Evolutionary conservation across 2,113 vertebrate genomes (phyloP).

Genomic region (Scopus umbretta): DNA sequence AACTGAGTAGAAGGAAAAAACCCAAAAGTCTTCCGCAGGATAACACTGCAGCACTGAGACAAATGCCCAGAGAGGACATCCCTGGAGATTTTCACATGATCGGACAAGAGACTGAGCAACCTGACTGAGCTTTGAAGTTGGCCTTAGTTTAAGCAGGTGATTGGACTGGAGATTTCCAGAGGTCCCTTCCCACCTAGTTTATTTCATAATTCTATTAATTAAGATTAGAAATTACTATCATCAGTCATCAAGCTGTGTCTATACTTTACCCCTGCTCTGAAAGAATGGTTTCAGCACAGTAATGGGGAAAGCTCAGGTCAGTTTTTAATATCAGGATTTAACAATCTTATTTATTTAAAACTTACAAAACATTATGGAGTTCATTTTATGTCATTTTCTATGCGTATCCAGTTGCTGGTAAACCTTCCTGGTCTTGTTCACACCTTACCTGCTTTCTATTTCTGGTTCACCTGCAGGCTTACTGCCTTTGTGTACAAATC

Average conservation of each 20-base stretch:
- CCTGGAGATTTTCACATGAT: background rate
- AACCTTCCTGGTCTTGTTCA: background rate
- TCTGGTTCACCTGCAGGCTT: constrained; percentile 45
- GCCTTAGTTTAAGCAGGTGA: background rate
- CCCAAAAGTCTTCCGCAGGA: background rate
- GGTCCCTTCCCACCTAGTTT: background rate
- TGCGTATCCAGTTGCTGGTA: background rate
- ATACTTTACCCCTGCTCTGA: background rate
- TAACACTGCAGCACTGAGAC: background rate
- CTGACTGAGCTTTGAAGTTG: background rate
- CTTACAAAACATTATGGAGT: background rate
- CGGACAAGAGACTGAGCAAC: background rate
- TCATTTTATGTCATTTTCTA: background rate
- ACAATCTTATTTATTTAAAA: background rate
- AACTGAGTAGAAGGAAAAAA: background rate
- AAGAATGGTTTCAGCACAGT: background rate
- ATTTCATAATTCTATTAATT: background rate
- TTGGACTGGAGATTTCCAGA: background rate
- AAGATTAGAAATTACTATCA: background rate
- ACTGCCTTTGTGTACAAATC: constrained; percentile 61
- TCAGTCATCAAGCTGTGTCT: background rate
- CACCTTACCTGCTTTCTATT: background rate
- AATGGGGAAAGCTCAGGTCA: background rate
- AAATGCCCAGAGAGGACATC: background rate
- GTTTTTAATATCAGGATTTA: background rate